phyloP scores from a whole-genome alignment of 2,888 invertebrate species.

The Acholoe squamosa region DNA sequence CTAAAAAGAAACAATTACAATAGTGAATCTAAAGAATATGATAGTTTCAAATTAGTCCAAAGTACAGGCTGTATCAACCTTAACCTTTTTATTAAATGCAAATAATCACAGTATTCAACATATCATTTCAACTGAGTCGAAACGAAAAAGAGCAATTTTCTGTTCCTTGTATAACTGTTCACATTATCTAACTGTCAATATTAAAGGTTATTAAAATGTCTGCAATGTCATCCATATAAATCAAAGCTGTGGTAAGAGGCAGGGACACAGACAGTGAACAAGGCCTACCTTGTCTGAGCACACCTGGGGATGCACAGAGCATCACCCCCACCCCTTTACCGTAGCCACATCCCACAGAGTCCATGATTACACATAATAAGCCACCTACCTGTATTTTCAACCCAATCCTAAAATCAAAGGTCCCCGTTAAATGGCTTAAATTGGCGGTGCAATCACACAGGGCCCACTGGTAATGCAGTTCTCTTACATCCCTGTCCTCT shows the following conservation, averaged over 20 bases:
- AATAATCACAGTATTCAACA: background rate
- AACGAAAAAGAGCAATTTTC: background rate
- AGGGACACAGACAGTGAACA: background rate
- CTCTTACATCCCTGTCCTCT: background rate
- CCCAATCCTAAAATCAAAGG: constrained; percentile 18
- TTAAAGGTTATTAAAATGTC: background rate
- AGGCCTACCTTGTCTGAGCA: background rate
- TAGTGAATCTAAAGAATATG: background rate
- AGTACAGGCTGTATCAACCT: background rate
- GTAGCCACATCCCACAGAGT: background rate
- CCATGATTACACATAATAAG: constrained; percentile 7
- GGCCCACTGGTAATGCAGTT: background rate
- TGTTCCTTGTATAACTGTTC: background rate
- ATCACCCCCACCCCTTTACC: too few relatives aligned
- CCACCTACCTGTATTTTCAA: background rate
- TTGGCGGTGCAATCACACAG: background rate
- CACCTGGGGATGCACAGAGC: too few relatives aligned
- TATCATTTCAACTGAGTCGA: background rate
- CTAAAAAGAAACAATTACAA: background rate
- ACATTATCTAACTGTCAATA: background rate
- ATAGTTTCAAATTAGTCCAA: background rate
- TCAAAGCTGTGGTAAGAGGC: background rate
- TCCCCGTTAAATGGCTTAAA: constrained; percentile 32
- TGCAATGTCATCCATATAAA: background rate
- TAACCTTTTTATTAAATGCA: background rate